phyloP scores from a whole-genome alignment of 2,797 vertebrate species.

The Chaetodon trifasciatus region DNA sequence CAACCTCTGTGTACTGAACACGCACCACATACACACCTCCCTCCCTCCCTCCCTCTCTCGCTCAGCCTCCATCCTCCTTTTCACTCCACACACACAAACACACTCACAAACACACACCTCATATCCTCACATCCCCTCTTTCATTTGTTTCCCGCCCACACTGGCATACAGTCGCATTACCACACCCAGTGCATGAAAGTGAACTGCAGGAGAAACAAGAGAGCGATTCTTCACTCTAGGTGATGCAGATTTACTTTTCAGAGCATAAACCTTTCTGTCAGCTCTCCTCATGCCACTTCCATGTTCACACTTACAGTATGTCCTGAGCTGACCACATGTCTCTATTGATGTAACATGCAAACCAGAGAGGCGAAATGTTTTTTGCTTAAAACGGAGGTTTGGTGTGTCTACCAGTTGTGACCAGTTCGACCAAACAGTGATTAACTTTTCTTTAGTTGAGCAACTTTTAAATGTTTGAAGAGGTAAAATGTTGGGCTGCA shows the following conservation, averaged over 20 bases:
- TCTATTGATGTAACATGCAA: background rate
- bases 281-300: background rate
- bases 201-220: constrained; percentile 45
- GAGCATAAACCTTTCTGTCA: background rate
- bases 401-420: background rate
- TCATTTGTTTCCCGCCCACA: constrained; percentile 69
- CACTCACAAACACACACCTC: constrained; percentile 50
- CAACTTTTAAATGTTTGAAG: background rate
- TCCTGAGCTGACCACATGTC: background rate
- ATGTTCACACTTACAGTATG: too few species aligned
- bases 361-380: background rate
- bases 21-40: constrained; percentile 57
- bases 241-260: background rate
- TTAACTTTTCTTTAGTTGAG: background rate
- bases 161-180: constrained; percentile 72
- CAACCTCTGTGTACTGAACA: constrained; percentile 84
- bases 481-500: background rate
- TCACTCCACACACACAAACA: constrained; percentile 34
- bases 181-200: constrained; percentile 72
- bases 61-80: constrained; percentile 52
- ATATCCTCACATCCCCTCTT: constrained; percentile 58
- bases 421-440: background rate
- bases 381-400: background rate
- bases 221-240: constrained; percentile 1
- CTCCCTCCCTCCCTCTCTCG: constrained; percentile 36